Base-by-base conservation (phyloP, 1,140 invertebrate species). In the Neodiprion virginianus region DNA sequence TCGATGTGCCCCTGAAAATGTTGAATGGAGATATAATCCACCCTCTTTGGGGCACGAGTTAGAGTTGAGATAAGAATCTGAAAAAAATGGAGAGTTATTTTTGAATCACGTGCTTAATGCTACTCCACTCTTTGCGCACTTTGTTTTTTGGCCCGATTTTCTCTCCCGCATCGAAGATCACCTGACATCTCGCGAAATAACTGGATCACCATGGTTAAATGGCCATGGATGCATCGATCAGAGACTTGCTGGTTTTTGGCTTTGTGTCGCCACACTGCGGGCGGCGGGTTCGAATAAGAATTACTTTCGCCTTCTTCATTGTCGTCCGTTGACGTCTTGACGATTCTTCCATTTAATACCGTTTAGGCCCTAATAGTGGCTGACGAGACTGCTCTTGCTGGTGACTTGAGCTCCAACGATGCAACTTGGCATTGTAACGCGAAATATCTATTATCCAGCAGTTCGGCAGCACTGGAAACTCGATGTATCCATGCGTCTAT, bases 331-430 rank as follows among this genome's bases (percentile, higher is more conserved):
- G 73, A 78, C 78, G 76, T 21, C 79, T 79, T 72, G 74, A 80
- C 75, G 73, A 75, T 74, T 74, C 72, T 65, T 77, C 65, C 74
- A 79, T 78, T 80, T 80, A 80, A 80, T 78, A 78, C 40, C 77
- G 72, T 73, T 80, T 80, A 80, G 72, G 28, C 50, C 75, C 76
- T 80, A 76, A 78, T 80, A 72, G 78, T 71, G 72, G 72, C 65
- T 68, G 70, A 40, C 75, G 50, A 53, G 50, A n/a, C 50, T 53
- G 50, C 50, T 53, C 50, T 14, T 53, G 50, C 50, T 53, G 50
- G n/a, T 53, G 10, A 21, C 17, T 21, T 1, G 17, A 21, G 17
- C 17, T 21, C 17, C 17, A 21, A 21, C 17, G 17, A 21, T 21
- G 17, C 17, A 21, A 21, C 17, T 21, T 21, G 17, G 17, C 17